These are phyloP conservation scores for Callyntrura sp. DNA, from an alignment of 2,888 invertebrate species.

Conservation along the genomic window DNA sequence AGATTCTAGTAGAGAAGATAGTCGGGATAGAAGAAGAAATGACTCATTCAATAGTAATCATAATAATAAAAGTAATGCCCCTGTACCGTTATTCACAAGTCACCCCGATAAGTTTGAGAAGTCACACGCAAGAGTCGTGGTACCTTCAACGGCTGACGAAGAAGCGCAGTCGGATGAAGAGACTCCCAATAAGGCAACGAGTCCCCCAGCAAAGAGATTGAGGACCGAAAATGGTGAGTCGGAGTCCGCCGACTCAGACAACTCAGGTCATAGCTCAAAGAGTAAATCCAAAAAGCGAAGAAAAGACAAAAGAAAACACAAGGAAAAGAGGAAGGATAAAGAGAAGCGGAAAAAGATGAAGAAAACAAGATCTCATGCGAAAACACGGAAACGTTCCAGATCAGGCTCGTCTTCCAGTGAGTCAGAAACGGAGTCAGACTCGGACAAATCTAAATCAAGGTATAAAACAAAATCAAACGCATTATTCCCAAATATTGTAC, in stretches of 20 bases:
- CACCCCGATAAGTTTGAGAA: constrained; percentile 48
- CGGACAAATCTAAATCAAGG: constrained; percentile 85
- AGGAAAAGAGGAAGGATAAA: constrained; percentile 91
- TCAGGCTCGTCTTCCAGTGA: constrained; percentile 68
- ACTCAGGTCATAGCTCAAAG: constrained; percentile 69
- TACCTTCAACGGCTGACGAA: constrained; percentile 75
- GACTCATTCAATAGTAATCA: constrained; percentile 62
- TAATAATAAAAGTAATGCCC: constrained; percentile 47
- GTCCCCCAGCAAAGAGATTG: constrained; percentile 48
- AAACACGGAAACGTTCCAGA: constrained; percentile 85
- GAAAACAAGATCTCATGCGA: constrained; percentile 87
- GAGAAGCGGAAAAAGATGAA: constrained; percentile 86
- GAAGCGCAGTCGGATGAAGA: constrained; percentile 58
- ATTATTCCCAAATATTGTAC: no score
- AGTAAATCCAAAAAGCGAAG: constrained; percentile 83
- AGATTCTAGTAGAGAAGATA: constrained; percentile 59
- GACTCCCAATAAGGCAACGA: neutral
- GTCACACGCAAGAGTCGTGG: constrained; percentile 69
- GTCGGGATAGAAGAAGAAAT: constrained; percentile 43
- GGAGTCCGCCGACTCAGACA: constrained; percentile 54
- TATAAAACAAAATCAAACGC: neutral
- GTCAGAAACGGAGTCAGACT: constrained; percentile 60
- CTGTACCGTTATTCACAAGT: constrained; percentile 30
- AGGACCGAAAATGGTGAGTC: constrained; percentile 73
- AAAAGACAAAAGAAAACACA: constrained; percentile 86